Base-by-base conservation (phyloP, 2,888 invertebrate species). In the Drosophila anceps region DNA sequence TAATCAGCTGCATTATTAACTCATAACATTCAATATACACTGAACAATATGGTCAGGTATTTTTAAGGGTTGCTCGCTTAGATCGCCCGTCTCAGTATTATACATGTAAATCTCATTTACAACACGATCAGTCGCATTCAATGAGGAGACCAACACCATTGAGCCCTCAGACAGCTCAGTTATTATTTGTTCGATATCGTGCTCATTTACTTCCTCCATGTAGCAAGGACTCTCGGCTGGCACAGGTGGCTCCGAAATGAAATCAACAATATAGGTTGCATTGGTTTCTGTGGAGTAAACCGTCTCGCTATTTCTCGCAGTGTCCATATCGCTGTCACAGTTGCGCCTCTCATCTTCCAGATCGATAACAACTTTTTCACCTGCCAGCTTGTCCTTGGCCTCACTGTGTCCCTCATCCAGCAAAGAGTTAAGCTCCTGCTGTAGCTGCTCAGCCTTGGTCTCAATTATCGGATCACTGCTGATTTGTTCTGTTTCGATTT, bases 1-100 rank as follows among this genome's bases (percentile, higher is more conserved):
- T 60, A 53, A n/a, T 18, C 13, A 54, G 27, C 35, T 51, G n/a
- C 46, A 31, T 24, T 55, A n/a, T 74, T 72, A 91, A 59, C 81
- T 91, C 82, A 92, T 91, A 60, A 91, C 91, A 67, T 88, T 82
- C 69, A 92, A 84, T 75, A 93, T 92, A 59, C 91, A 90, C 67
- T 92, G 91, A 62, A 93, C 90, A 76, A 93, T 90, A 68, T 91
- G 91, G 54, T 92, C 91, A 37, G 93, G 92, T 78, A 93, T 90
- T 69, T 91, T 89, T 48, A 93, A 69, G 9, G 93, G 93, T 44
- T 90, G 84, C n/a, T 93, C 92, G 62, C 90, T 90, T 18, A 93
- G 61, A 20, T 91, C 87, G 0, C 91, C 92, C 9, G 92, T 92
- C 55, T 85, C 76, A 63, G 90, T 91, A 64, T 91, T 90, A 62